A percentile compares a stretch with the other conserved stretches of the same genome.
phyloP scores from a whole-genome alignment of 2,888 invertebrate species.

The Hermaeophaga mercurialis region DNA sequence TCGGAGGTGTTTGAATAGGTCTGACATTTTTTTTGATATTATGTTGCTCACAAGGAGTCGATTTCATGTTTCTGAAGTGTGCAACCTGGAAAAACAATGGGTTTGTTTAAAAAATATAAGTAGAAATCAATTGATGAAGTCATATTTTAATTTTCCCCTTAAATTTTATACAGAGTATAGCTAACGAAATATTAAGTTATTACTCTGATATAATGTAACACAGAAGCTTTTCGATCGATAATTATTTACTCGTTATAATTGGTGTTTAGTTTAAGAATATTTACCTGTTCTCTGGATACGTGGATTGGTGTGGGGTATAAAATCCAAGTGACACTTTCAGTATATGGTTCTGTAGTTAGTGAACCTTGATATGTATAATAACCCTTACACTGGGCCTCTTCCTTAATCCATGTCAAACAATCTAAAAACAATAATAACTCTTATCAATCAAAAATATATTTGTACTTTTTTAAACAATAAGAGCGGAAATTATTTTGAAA shows the following conservation, averaged over 20 bases:
- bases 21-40: conserved; percentile 55
- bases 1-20: conserved; percentile 52
- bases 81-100: conserved; percentile 49
- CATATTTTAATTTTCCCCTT: too few relatives aligned
- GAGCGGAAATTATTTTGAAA: too few relatives aligned
- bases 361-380: conserved; percentile 77
- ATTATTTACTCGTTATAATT: too few relatives aligned
- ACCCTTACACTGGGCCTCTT: conserved; percentile 69
- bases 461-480: too few relatives aligned
- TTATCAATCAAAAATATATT: too few relatives aligned
- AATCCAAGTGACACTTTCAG: conserved; percentile 77
- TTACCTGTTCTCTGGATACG: conserved; percentile 70
- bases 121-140: too few relatives aligned
- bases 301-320: conserved; percentile 72
- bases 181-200: too few relatives aligned
- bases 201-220: too few relatives aligned
- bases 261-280: too few relatives aligned
- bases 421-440: conserved; percentile 55
- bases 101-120: too few relatives aligned
- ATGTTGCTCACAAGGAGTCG: conserved; percentile 53
- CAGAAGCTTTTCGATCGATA: too few relatives aligned
- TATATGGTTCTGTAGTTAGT: conserved; percentile 73
- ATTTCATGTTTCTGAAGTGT: conserved; percentile 53
- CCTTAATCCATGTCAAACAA: conserved; percentile 71
- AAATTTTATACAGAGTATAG: too few relatives aligned